These are phyloP conservation scores for Gerosis bhagava DNA, from an alignment of 2,888 invertebrate species.

Conservation along the genomic window DNA sequence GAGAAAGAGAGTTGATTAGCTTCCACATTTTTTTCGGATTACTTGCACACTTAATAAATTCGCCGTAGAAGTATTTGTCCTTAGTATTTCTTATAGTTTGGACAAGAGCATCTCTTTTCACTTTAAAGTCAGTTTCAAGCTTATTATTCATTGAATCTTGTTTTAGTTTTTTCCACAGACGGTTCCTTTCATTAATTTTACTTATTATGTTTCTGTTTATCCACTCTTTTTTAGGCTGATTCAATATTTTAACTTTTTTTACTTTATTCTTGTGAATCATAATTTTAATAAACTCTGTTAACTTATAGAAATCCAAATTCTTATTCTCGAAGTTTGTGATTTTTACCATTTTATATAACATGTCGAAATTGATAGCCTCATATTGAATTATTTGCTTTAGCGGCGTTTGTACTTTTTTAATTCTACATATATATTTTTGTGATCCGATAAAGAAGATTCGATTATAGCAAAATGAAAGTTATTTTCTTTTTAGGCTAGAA, in stretches of 20 bases:
- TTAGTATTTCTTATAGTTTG: slow-evolving; percentile 23
- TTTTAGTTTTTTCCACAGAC: slow-evolving; percentile 22
- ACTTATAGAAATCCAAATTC: not conserved
- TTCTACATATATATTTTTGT: slow-evolving; percentile 20
- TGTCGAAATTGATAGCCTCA: not conserved
- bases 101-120: slow-evolving; percentile 9
- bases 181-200: slow-evolving; percentile 26
- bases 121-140: slow-evolving; percentile 12
- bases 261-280: not conserved
- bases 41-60: slow-evolving; percentile 25
- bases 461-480: slow-evolving; percentile 17
- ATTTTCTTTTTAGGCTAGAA: slow-evolving; percentile 9
- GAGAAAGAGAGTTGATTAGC: too few species aligned
- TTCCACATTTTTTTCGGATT: too few species aligned
- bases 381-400: slow-evolving; percentile 1
- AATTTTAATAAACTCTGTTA: slow-evolving; percentile 2
- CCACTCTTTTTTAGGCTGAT: slow-evolving; percentile 29
- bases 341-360: not conserved
- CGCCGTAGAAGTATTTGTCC: slow-evolving; percentile 20
- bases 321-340: not conserved
- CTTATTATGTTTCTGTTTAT: slow-evolving; percentile 27
- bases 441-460: slow-evolving; percentile 17
- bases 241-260: slow-evolving; percentile 17
- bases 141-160: slow-evolving; percentile 10
- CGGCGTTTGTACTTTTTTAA: slow-evolving; percentile 9